Percentiles rank a stretch among this genome's conserved stretches.
phyloP scores from a whole-genome alignment of 2,113 vertebrate genomes.

The Lutjanus erythropterus region DNA sequence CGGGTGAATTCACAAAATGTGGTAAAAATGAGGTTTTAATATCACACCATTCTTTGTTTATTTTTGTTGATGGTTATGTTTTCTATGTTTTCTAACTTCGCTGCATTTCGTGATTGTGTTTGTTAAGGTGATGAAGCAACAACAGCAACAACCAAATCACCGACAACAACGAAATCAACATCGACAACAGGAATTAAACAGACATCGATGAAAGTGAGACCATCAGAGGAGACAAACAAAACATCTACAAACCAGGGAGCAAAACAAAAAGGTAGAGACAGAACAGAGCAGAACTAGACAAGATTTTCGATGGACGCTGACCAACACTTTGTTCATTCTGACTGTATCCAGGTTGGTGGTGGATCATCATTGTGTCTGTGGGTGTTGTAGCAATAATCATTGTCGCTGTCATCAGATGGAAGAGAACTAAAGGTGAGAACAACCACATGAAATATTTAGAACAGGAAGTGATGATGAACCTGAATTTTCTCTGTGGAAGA shows the following conservation, averaged over 20 bases:
- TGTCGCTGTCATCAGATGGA: background rate
- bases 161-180: no score
- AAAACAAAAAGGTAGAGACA: no score
- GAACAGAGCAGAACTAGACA: background rate
- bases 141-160: background rate
- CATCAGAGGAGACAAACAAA: no score
- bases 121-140: background rate
- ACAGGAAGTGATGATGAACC: background rate
- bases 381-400: background rate
- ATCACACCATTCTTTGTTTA: no score
- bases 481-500: background rate
- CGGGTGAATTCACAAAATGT: background rate
- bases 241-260: no score
- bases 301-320: no score
- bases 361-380: background rate
- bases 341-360: background rate
- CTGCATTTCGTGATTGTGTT: background rate
- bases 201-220: background rate
- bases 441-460: background rate
- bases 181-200: accelerated
- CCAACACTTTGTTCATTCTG: background rate
- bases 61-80: no score
- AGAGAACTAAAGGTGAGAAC: slow-evolving; percentile 16
- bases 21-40: no score
- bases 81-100: no score